Conservation (phyloP, 2,888 invertebrate genomes). For the Sylvicola cinctus region DNA sequence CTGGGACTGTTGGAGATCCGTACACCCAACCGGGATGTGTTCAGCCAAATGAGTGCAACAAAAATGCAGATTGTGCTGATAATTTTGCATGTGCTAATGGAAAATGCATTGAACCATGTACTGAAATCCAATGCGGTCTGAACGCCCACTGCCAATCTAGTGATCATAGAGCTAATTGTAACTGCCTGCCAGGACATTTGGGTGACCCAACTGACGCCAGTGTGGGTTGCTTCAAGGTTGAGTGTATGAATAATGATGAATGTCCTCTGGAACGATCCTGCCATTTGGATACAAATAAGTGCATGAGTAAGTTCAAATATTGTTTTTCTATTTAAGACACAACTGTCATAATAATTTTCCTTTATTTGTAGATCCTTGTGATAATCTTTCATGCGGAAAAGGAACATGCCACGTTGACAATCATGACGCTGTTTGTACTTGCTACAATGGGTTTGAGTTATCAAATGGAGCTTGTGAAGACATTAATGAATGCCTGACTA, state of each 20-base stretch:
- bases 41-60: slow-evolving; percentile 53
- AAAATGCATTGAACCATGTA: slow-evolving; percentile 67
- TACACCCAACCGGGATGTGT: slow-evolving; percentile 53
- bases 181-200: slow-evolving; percentile 59
- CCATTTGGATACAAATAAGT: slow-evolving; percentile 53
- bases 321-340: slow-evolving; percentile 1
- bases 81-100: slow-evolving; percentile 52
- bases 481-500: slow-evolving; percentile 54
- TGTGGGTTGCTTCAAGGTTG: slow-evolving; percentile 75
- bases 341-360: slow-evolving; percentile 3
- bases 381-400: slow-evolving; percentile 53
- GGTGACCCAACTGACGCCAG: slow-evolving; percentile 58
- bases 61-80: slow-evolving; percentile 52
- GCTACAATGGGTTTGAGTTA: slow-evolving; percentile 52
- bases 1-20: slow-evolving; percentile 56
- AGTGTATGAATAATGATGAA: slow-evolving; percentile 58
- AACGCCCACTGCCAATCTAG: slow-evolving; percentile 56
- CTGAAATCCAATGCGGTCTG: slow-evolving; percentile 45
- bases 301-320: slow-evolving; percentile 49
- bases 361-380: slow-evolving; percentile 48
- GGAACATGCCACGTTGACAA: slow-evolving; percentile 54
- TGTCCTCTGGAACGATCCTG: slow-evolving; percentile 59
- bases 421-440: slow-evolving; percentile 52
- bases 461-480: slow-evolving; percentile 50
- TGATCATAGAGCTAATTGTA: slow-evolving; percentile 50